Evolutionary conservation across 2,888 invertebrate genomes (phyloP).

Genomic region (Cosmia pyralina): DNA sequence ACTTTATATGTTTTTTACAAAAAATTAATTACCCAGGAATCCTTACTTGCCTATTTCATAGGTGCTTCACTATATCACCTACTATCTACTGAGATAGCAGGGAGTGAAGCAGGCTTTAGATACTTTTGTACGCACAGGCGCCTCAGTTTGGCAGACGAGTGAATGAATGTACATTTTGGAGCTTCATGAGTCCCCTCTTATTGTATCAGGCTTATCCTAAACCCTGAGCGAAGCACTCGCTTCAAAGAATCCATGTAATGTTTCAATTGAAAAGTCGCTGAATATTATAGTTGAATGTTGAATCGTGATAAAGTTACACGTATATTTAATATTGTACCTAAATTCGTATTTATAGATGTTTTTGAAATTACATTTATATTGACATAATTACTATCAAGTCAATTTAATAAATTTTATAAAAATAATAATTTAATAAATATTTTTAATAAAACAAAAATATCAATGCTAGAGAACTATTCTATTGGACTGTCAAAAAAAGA

Average conservation of each 20-base stretch:
- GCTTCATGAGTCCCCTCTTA: conserved; percentile 70
- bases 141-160: conserved; percentile 31
- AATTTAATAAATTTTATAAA: no score
- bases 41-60: background rate
- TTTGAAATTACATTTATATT: background rate
- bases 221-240: conserved; percentile 72
- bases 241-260: conserved; percentile 69
- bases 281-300: conserved; percentile 36
- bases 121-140: conserved; percentile 6
- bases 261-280: conserved; percentile 63
- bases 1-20: no score
- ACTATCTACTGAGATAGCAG: conserved; percentile 7
- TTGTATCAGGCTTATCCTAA: conserved; percentile 77
- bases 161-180: conserved; percentile 65
- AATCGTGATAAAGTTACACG: conserved; percentile 1
- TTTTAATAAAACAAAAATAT: background rate
- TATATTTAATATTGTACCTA: background rate
- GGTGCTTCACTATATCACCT: background rate
- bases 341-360: background rate
- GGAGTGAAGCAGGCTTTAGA: conserved; percentile 16
- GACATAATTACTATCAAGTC: background rate
- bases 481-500: background rate
- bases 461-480: background rate
- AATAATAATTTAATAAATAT: no score
- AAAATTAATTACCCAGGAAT: no score